Evolutionary conservation across 2,113 vertebrate species (phyloP).

Genomic region (Megaleporinus macrocephalus): DNA sequence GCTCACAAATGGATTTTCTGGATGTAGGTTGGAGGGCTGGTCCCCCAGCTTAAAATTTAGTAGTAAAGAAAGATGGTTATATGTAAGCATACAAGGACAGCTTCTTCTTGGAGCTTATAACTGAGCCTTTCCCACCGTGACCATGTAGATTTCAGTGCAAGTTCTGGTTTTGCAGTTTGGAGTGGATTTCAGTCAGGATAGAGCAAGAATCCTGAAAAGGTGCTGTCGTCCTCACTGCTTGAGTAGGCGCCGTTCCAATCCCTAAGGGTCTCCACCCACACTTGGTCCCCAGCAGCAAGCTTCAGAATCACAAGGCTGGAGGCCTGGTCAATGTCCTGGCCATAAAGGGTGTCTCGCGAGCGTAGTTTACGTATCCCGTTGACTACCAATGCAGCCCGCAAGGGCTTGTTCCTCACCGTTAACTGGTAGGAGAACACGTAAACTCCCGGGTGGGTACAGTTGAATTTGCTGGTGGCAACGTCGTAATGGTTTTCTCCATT

Average conservation of each 20-base stretch:
- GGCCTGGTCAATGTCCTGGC: slow-evolving; percentile 94
- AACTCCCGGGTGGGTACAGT: slow-evolving; percentile 85
- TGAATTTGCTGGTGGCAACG: slow-evolving; percentile 85
- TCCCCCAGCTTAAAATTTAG: not conserved
- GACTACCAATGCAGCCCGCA: slow-evolving; percentile 86
- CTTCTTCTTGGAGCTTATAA: not conserved
- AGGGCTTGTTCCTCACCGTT: slow-evolving; percentile 89
- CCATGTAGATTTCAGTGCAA: slow-evolving; percentile 35
- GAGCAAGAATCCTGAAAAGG: slow-evolving; percentile 93
- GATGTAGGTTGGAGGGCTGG: not conserved
- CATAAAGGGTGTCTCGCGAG: slow-evolving; percentile 89
- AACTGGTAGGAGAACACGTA: slow-evolving; percentile 94
- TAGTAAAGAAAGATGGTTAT: not conserved
- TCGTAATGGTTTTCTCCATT: slow-evolving; percentile 88
- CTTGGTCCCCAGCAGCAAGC: slow-evolving; percentile 85
- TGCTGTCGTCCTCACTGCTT: slow-evolving; percentile 91
- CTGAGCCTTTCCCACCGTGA: not conserved
- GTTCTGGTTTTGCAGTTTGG: slow-evolving; percentile 46
- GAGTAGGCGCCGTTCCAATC: slow-evolving; percentile 94
- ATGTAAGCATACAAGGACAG: not conserved
- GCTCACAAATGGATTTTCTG: not conserved
- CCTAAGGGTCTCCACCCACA: slow-evolving; percentile 92
- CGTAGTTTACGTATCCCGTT: slow-evolving; percentile 83
- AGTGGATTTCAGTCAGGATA: slow-evolving; percentile 77
- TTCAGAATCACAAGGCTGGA: slow-evolving; percentile 87